These are phyloP conservation scores for Ectemnius lituratus DNA, from an alignment of 2,888 invertebrate genomes.

Conservation along the genomic window DNA sequence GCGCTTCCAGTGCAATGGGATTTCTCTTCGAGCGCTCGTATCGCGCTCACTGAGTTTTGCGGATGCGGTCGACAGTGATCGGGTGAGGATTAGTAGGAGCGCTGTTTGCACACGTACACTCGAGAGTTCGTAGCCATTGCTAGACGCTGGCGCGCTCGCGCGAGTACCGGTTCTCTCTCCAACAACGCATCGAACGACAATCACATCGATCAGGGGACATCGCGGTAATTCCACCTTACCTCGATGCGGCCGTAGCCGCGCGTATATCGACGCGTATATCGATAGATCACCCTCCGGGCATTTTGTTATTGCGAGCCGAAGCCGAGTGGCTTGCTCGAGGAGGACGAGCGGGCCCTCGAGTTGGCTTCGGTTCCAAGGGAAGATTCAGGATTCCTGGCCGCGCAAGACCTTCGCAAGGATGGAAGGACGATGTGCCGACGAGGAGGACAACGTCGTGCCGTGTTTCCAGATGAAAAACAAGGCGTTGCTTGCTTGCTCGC, in stretches of 20 bases:
- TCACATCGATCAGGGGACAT: constrained; percentile 76
- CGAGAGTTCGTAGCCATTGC: constrained; percentile 54
- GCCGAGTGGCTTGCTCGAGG: constrained; percentile 14
- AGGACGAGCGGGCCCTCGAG: constrained; percentile 14
- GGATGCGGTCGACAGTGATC: constrained; percentile 4
- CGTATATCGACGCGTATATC: constrained; percentile 67
- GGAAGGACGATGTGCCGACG: constrained; percentile 9
- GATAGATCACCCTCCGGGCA: constrained; percentile 72
- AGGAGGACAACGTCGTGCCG: constrained; percentile 8
- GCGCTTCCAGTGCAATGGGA: constrained; percentile 14
- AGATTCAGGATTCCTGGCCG: not conserved
- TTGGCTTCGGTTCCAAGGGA: not conserved
- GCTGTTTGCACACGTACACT: constrained; percentile 3
- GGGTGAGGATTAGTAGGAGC: constrained; percentile 19
- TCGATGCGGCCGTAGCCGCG: constrained; percentile 50
- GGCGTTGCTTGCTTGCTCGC: not conserved
- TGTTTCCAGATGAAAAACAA: constrained; percentile 19
- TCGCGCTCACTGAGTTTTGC: not conserved
- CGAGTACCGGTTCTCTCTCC: constrained; percentile 73
- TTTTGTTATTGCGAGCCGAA: constrained; percentile 63
- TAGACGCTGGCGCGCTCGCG: constrained; percentile 58
- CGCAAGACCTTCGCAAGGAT: not conserved
- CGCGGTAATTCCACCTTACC: constrained; percentile 73
- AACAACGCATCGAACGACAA: constrained; percentile 74
- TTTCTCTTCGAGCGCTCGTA: not conserved